phyloP scores from a whole-genome alignment of 1,140 invertebrate species.

The Rhagoletis zephyria region DNA sequence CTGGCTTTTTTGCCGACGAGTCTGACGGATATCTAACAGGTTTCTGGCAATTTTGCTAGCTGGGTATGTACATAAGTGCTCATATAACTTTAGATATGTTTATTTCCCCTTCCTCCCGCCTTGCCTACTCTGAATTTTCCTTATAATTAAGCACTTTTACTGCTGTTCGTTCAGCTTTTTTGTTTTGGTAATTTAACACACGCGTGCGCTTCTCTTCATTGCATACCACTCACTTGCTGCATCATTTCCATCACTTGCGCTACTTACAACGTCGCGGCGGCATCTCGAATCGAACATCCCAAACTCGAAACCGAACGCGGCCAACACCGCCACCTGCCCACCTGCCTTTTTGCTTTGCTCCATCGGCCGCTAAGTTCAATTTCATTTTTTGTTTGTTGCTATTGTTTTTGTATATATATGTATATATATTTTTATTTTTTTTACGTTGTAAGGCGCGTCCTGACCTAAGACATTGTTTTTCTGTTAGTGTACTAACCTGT shows the following conservation, averaged over 20 bases:
- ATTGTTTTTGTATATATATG: too few species aligned
- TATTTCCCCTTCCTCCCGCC: too few species aligned
- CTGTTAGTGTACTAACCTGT: conserved; percentile 36
- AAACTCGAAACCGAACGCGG: conserved; percentile 15
- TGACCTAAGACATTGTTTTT: conserved; percentile 57
- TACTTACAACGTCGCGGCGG: neutral
- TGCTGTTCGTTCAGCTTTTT: neutral
- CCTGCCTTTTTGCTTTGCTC: neutral
- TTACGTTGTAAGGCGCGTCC: conserved; percentile 44
- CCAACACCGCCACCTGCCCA: conserved; percentile 29
- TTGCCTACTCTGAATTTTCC: too few species aligned
- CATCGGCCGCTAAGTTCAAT: neutral
- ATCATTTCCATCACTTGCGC: neutral
- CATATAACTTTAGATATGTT: too few species aligned
- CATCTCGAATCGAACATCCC: conserved; percentile 29
- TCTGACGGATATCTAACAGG: too few species aligned
- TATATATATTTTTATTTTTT: neutral
- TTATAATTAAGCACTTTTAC: too few species aligned
- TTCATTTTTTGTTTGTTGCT: neutral
- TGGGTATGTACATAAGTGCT: too few species aligned
- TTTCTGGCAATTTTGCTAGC: too few species aligned
- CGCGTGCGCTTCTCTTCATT: neutral
- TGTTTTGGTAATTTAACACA: neutral
- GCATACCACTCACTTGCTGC: too few species aligned
- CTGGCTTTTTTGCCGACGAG: too few species aligned